A percentile compares a stretch with the other conserved stretches of the same genome.
phyloP scores from a whole-genome alignment of 2,113 vertebrate genomes.

The Sapayoa aenigma region DNA sequence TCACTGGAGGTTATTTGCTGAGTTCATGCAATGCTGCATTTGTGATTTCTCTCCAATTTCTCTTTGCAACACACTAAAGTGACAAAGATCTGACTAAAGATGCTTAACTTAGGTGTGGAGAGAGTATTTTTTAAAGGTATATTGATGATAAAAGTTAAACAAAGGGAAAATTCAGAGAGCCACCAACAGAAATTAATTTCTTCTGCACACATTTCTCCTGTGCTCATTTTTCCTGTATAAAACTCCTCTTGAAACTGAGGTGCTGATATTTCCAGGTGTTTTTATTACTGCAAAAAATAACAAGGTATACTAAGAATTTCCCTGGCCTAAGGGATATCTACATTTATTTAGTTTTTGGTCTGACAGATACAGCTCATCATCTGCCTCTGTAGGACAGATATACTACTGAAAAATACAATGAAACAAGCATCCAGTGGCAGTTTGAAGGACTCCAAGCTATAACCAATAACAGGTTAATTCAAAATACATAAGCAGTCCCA shows the following conservation, averaged over 20 bases:
- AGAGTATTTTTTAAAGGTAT: background rate
- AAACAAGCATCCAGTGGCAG: background rate
- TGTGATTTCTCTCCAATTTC: background rate
- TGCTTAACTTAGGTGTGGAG: background rate
- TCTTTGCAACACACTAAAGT: background rate
- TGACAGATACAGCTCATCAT: background rate
- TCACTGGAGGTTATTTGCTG: background rate
- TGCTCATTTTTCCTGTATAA: background rate
- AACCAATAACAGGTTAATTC: background rate
- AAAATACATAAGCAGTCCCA: background rate
- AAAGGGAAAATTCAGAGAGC: background rate
- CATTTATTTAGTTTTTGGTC: background rate
- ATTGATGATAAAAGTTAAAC: background rate
- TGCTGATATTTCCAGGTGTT: background rate
- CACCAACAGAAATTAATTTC: background rate
- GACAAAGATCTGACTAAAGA: background rate
- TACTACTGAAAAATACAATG: background rate
- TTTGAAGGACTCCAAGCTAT: background rate
- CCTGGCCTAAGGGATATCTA: background rate
- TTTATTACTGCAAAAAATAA: background rate
- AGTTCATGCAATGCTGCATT: background rate
- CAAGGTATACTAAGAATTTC: background rate
- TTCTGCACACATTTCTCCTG: background rate
- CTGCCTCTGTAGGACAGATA: background rate
- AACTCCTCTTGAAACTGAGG: background rate